These are phyloP conservation scores for Lasioglossum figueresi DNA, from an alignment of 2,888 invertebrate species.

Conservation along the genomic window DNA sequence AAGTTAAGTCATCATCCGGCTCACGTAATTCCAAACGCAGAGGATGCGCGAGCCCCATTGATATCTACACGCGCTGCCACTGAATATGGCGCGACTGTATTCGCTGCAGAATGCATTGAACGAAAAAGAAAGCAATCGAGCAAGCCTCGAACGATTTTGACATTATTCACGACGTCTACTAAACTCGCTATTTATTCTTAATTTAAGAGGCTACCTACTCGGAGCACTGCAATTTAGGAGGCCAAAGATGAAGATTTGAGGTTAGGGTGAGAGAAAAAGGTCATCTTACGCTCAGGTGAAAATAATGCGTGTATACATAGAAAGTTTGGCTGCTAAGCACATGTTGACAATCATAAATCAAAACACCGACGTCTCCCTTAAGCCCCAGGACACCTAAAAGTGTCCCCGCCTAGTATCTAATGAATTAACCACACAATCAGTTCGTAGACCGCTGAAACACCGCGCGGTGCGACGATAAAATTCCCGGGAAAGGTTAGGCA, in stretches of 20 bases:
- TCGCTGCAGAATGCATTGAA: slow-evolving; percentile 19
- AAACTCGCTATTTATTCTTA: not conserved
- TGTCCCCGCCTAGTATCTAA: not conserved
- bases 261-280: not conserved
- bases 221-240: not conserved
- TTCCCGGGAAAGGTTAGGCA: not conserved
- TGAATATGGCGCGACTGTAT: slow-evolving; percentile 52
- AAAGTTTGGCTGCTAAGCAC: not conserved
- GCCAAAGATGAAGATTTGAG: not conserved
- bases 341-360: not conserved
- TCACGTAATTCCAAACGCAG: slow-evolving; percentile 51
- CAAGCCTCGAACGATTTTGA: not conserved
- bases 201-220: not conserved
- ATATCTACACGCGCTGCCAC: slow-evolving; percentile 23
- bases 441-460: not conserved
- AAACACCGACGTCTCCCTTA: not conserved
- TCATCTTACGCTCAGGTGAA: too few relatives aligned
- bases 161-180: not conserved
- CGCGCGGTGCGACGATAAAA: not conserved
- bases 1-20: slow-evolving; percentile 61
- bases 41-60: slow-evolving; percentile 33
- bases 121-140: slow-evolving; percentile 21
- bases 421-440: not conserved
- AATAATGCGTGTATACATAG: too few relatives aligned
- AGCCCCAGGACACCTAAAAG: not conserved